Conservation (phyloP, 2,888 invertebrate species). For the Aleiodes alternator region DNA sequence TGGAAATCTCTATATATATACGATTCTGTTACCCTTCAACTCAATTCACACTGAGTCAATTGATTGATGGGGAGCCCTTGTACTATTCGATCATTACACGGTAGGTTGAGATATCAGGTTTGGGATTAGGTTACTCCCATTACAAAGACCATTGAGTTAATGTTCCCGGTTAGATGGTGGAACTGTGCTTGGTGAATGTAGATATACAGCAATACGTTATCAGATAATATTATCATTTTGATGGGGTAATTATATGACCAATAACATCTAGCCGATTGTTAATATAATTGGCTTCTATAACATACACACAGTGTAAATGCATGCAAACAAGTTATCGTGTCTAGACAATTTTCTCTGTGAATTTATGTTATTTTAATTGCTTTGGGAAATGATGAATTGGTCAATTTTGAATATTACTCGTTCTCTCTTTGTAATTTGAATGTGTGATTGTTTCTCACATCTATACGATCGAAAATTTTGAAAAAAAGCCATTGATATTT, state of each 20-base stretch:
- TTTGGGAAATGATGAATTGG: no score
- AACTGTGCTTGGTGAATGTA: constrained; percentile 29
- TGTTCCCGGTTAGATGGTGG: constrained; percentile 13
- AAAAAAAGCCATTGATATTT: no score
- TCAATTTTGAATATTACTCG: no score
- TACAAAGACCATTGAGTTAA: constrained; percentile 39
- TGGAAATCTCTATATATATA: not conserved
- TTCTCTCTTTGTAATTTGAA: no score
- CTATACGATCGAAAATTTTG: no score
- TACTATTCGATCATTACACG: constrained; percentile 32
- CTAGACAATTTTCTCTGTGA: no score
- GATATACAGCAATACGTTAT: constrained; percentile 6
- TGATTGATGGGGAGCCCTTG: constrained; percentile 19
- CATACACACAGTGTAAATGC: no score
- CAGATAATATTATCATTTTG: not conserved
- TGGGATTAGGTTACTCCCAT: constrained; percentile 40
- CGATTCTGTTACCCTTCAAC: not conserved
- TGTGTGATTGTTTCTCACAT: no score
- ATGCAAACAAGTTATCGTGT: no score
- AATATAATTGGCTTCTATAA: no score
- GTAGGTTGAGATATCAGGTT: constrained; percentile 33
- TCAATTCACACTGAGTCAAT: no score
- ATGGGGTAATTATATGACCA: constrained; percentile 1
- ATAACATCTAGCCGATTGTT: not conserved
- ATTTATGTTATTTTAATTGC: no score